A percentile compares a stretch with the other conserved stretches of the same genome.
Evolutionary conservation across 2,888 invertebrate genomes (phyloP).

Genomic region (Tubulanus polymorphus): DNA sequence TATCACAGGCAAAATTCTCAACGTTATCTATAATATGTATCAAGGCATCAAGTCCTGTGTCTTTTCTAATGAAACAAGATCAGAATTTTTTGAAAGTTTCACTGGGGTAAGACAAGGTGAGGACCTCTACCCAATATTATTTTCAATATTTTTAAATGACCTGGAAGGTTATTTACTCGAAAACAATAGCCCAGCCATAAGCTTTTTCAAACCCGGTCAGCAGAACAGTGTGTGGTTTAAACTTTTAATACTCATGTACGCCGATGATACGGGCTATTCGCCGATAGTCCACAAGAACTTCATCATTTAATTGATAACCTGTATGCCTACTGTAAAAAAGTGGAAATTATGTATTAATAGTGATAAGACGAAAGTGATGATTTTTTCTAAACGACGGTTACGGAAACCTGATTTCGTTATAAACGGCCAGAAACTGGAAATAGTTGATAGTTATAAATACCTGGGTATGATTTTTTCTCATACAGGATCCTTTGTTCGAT

Average conservation of each 20-base stretch:
- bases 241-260: neutral
- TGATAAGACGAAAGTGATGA: neutral
- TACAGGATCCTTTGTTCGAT: too few species aligned
- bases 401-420: too few species aligned
- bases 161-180: neutral
- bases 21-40: neutral
- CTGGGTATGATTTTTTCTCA: too few species aligned
- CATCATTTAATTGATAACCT: too few species aligned
- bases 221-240: neutral
- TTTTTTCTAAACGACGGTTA: neutral
- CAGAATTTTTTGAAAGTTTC: neutral
- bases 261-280: neutral
- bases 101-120: neutral
- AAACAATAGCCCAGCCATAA: neutral
- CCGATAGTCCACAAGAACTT: too few species aligned
- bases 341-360: neutral
- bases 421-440: too few species aligned
- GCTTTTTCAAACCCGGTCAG: neutral
- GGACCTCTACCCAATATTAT: neutral
- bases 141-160: neutral
- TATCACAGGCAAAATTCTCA: neutral
- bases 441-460: too few species aligned
- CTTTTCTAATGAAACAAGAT: neutral
- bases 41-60: neutral
- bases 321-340: neutral